phyloP scores from a whole-genome alignment of 2,113 vertebrate genomes.

The Malurus elegans region DNA sequence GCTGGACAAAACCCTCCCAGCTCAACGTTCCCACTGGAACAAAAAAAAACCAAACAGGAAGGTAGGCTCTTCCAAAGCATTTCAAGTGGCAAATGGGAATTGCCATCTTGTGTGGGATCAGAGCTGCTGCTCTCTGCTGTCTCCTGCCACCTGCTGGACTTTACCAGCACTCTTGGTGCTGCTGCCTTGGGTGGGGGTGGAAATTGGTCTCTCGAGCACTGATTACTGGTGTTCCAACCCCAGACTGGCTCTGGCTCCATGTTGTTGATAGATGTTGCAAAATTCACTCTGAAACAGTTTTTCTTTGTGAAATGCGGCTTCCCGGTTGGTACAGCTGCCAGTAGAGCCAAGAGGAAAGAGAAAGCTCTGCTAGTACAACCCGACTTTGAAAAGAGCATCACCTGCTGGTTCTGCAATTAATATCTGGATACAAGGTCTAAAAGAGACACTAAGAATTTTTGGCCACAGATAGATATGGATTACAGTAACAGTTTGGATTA shows the following conservation, averaged over 20 bases:
- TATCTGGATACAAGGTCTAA: not conserved
- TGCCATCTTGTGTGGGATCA: not conserved
- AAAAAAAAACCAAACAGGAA: not conserved
- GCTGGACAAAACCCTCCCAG: not conserved
- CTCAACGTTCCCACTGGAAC: not conserved
- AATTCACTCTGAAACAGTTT: not conserved
- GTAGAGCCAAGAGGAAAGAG: not conserved
- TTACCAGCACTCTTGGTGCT: too few species aligned
- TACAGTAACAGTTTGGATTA: not conserved
- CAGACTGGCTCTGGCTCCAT: not conserved
- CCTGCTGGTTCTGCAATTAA: accelerated
- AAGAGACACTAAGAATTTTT: not conserved
- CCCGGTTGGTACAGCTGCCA: accelerated
- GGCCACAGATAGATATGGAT: not conserved
- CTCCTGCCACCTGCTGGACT: not conserved
- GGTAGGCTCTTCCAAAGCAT: not conserved
- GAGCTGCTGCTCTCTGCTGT: not conserved
- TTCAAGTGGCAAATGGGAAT: not conserved
- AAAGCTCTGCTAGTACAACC: not conserved
- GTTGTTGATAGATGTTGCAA: not conserved
- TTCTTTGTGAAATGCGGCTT: not conserved
- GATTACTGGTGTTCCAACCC: not conserved
- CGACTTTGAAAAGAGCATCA: not conserved
- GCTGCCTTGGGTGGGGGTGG: not conserved
- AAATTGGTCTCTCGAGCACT: not conserved